Conservation (phyloP, 2,888 invertebrate species). For the Apodemia hepburni region DNA sequence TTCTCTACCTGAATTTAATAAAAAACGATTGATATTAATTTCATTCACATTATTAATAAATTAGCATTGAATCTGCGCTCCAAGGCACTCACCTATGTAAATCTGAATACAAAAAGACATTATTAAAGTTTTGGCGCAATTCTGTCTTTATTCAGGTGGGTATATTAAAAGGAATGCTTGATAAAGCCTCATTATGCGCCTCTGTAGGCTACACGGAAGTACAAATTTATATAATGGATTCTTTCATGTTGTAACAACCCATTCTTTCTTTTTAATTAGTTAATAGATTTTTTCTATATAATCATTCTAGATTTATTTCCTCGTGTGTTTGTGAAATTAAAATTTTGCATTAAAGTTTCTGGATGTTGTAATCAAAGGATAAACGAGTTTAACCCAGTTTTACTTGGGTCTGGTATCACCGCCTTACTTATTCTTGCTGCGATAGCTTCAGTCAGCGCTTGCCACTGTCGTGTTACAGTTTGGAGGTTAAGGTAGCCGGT, state of each 20-base stretch:
- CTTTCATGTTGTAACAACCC: constrained; percentile 11
- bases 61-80: background rate
- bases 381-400: too few species aligned
- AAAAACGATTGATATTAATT: background rate
- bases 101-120: constrained; percentile 13
- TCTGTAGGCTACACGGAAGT: constrained; percentile 7
- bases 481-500: too few species aligned
- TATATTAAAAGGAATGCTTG: constrained; percentile 18
- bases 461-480: too few species aligned
- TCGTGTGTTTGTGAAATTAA: too few species aligned
- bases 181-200: constrained; percentile 16
- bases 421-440: too few species aligned
- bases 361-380: too few species aligned
- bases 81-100: background rate
- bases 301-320: constrained; percentile 15
- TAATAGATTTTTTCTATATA: constrained; percentile 6
- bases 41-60: background rate
- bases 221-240: constrained; percentile 17
- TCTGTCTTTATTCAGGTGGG: constrained; percentile 15
- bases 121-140: constrained; percentile 14
- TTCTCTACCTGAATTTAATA: background rate
- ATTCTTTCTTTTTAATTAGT: constrained; percentile 15
- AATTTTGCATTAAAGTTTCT: too few species aligned
- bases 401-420: too few species aligned
- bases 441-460: too few species aligned